These are phyloP conservation scores for Metopia argyrocephala DNA, from an alignment of 2,888 invertebrate genomes.

Conservation along the genomic window DNA sequence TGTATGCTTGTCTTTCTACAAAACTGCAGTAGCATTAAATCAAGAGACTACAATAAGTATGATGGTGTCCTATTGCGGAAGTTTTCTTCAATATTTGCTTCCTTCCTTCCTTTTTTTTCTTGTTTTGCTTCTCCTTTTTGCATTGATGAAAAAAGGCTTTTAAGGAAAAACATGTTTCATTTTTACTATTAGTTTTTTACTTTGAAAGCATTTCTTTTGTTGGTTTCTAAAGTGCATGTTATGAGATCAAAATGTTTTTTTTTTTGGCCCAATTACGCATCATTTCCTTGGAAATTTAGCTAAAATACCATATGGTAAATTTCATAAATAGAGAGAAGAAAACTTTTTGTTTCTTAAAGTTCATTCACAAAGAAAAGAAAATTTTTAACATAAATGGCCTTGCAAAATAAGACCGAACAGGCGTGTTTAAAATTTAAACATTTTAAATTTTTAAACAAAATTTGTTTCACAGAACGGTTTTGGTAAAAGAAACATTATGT, in stretches of 20 bases:
- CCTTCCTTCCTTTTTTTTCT: not conserved
- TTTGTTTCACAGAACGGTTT: too few relatives aligned
- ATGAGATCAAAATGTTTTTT: constrained; percentile 37
- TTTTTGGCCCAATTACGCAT: constrained; percentile 62
- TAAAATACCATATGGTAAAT: constrained; percentile 20
- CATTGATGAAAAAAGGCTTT: constrained; percentile 45
- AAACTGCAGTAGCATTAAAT: constrained; percentile 38
- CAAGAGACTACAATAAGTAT: constrained; percentile 9
- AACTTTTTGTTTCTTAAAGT: too few relatives aligned
- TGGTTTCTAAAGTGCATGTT: not conserved
- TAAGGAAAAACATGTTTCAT: constrained; percentile 55
- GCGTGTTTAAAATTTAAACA: too few relatives aligned
- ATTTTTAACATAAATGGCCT: too few relatives aligned
- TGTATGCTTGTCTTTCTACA: not conserved
- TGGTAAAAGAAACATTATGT: too few relatives aligned
- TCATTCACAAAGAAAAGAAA: too few relatives aligned
- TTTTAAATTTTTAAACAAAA: too few relatives aligned
- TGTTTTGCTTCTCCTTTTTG: not conserved
- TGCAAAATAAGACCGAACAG: too few relatives aligned
- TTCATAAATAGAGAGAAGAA: not conserved
- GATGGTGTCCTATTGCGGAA: constrained; percentile 52
- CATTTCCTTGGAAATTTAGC: constrained; percentile 49
- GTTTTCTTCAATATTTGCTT: constrained; percentile 48
- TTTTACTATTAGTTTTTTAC: constrained; percentile 21
- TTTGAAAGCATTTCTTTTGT: constrained; percentile 17